A percentile compares a stretch with the other conserved stretches of the same genome.
These are phyloP conservation scores for Dasyprocta punctata DNA, from an alignment of 2,113 vertebrate genomes.

Conservation along the genomic window DNA sequence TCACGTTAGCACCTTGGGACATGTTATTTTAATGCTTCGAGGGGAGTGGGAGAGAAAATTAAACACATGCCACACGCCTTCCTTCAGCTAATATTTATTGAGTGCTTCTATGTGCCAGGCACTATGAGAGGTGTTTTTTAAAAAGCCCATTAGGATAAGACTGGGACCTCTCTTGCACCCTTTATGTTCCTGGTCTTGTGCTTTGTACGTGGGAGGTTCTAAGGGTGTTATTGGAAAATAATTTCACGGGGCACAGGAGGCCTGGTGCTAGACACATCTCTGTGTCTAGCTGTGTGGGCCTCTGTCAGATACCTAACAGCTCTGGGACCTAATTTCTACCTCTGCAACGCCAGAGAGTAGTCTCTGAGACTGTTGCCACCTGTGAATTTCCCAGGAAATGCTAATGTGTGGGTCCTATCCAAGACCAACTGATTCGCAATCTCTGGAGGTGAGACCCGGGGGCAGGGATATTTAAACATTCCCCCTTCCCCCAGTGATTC, in stretches of 20 bases:
- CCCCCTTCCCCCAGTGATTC: neutral
- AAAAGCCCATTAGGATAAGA: neutral
- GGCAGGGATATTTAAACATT: neutral
- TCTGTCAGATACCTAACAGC: neutral
- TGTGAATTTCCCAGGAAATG: neutral
- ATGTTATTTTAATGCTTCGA: constrained; percentile 33
- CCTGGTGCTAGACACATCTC: neutral
- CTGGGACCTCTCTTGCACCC: neutral
- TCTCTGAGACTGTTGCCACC: neutral
- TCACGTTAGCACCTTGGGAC: neutral
- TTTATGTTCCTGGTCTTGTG: neutral
- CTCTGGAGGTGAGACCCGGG: neutral
- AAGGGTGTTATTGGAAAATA: neutral
- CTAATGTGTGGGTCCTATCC: neutral
- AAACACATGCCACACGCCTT: neutral
- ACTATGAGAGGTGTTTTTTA: neutral
- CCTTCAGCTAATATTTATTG: constrained; percentile 54
- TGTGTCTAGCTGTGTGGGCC: neutral
- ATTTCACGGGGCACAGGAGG: neutral
- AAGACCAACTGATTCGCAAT: neutral
- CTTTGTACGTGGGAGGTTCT: neutral
- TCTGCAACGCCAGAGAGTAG: neutral
- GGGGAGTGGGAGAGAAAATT: neutral
- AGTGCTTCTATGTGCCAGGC: neutral
- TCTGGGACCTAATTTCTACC: neutral